Evolutionary conservation across 2,888 invertebrate species (phyloP).

Genomic region (Deroplatys truncata): DNA sequence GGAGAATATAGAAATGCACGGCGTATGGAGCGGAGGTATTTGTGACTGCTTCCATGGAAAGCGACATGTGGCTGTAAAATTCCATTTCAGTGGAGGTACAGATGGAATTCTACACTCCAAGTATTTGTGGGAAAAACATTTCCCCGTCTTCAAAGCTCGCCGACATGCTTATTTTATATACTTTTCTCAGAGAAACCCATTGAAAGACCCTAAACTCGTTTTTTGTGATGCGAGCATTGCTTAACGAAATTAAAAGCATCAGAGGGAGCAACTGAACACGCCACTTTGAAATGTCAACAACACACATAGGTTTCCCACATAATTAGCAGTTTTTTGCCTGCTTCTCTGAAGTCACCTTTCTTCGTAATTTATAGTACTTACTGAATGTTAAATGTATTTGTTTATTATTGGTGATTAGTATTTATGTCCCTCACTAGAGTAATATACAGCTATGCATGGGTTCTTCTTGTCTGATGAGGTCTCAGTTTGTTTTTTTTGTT

Average conservation of each 20-base stretch:
- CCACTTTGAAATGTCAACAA: too few species aligned
- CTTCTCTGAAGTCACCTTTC: too few species aligned
- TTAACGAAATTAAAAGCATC: neutral
- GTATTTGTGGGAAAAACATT: neutral
- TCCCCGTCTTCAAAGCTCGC: neutral
- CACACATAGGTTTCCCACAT: too few species aligned
- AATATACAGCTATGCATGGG: too few species aligned
- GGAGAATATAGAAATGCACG: neutral
- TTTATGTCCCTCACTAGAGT: too few species aligned
- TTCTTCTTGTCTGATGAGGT: too few species aligned
- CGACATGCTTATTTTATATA: neutral
- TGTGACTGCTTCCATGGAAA: neutral
- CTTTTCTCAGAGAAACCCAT: neutral
- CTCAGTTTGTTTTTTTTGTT: too few species aligned
- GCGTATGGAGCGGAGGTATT: neutral
- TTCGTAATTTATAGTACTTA: too few species aligned
- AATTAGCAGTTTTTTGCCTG: too few species aligned
- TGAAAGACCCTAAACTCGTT: neutral
- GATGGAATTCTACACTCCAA: neutral
- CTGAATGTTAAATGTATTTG: too few species aligned
- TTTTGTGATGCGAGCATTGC: neutral
- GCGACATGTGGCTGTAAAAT: neutral
- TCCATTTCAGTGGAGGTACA: neutral
- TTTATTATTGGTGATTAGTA: too few species aligned
- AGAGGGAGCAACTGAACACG: too few species aligned